Evolutionary conservation across 30 jellyfish, hydroid and myxozoan species (phyloP), one percentile per base, ranked within the genome.

Genomic region (Chironex yamaguchii): DNA sequence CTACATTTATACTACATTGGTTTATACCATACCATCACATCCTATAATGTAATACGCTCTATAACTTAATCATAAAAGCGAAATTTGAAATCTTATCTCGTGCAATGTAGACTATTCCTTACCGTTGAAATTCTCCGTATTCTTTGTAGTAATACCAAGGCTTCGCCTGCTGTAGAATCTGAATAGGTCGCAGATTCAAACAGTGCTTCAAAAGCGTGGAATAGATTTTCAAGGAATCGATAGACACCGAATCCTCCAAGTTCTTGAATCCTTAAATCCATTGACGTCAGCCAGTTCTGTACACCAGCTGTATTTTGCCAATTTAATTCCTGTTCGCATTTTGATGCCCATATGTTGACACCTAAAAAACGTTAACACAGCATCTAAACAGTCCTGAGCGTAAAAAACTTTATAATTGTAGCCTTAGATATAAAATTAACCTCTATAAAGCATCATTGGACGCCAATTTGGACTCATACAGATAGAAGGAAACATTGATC

Each of bases 181-280:
- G 99, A 86, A 66, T 94, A 94, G 29, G 99, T 63, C 29, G 96
- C 78, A 6, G 97, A 94, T 65, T 95, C 99, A 58, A 95, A 95
- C 77, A 95, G 69, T 2, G 99, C 99, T 68, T 95, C 99, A 53
- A 95, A 95, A 24, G 99, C 99, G 81, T 95, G 97, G 52, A 95
- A 95, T 22, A 95, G 76, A 54, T 95, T 95, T 58, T 95, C 99
- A 4, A 95, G 84, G 77, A 95, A 95, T 42, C 99, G 86, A 42
- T 77, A 89, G 27, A 90, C 99, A 23, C 99, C 99, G 62, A 80
- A 95, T 29, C 99, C 99, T 28, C 99, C 99, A 26, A 95, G 95
- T 75, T 95, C 97, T 67, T 95, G 99, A 82, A 95, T 95, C 81
- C 99, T 76, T 26, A 89, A 89, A 83, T 95, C 99, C 99, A 95